Base-by-base conservation (phyloP, 2,888 invertebrate species). In the Trachelus stipa region DNA sequence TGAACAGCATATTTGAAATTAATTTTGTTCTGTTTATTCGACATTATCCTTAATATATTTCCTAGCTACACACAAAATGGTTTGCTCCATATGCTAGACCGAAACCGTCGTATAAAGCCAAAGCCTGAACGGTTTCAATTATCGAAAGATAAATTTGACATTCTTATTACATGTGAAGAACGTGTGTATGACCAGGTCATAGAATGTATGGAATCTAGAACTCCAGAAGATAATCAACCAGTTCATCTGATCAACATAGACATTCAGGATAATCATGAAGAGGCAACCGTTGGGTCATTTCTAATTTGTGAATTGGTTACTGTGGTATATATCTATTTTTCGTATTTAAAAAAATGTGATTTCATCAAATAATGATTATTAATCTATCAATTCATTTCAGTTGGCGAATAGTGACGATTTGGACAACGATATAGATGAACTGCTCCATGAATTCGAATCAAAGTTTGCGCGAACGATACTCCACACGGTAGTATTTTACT, bases 221-320 rank as follows among this genome's bases (percentile, higher is more conserved):
- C 96, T 77, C 95, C 96, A 0, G 94, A 95, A 75, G 94, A 95
- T 85, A 97, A 97, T 92, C 96, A 97, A 77, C 96, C 98, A 11
- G 98, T 97, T 3, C 99, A 99, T 93, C 95, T 99, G 73, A 96
- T 99, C 78, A 99, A 99, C 91, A 96, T 99, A 85, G 99, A 99
- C 90, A 98, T 99, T 87, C 98, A 98, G 91, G 99, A 99, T 93
- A 99, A 99, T 92, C 98, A 99, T 84, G 99, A 99, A 92, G 99
- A 99, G 92, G 99, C 99, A 0, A 98, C 99, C 4, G 96, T 99
- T 89, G 99, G 99, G 83, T 99, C 99, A 68, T 99, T 99, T 92
- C 94, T 99, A 86, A 98, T 99, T 84, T 97, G 97, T 92, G 99
- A 99, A 92, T 94, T 99, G 92, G 97, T 98, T 84, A 95, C 96